Percentiles rank a stretch among this genome's conserved stretches.
Conservation (phyloP, 2,797 vertebrate species). For the Ficedula albicollis region DNA sequence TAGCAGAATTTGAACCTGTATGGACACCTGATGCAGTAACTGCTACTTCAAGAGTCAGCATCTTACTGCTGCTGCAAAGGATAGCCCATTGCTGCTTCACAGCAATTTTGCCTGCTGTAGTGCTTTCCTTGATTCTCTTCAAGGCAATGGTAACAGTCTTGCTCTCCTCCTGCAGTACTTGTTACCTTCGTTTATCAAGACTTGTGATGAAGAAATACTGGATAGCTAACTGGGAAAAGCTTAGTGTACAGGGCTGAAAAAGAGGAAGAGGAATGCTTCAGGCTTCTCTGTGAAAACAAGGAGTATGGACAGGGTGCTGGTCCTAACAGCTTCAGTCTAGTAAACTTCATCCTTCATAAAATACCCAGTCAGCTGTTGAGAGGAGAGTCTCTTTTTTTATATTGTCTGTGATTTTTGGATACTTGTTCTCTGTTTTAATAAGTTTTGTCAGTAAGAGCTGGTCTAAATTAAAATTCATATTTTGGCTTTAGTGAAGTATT, state of each 20-base stretch:
- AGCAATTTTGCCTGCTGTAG: neutral
- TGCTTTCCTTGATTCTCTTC: neutral
- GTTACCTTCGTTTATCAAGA: neutral
- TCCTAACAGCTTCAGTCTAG: neutral
- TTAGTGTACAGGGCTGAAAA: neutral
- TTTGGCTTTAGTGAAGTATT: neutral
- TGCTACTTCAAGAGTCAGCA: neutral
- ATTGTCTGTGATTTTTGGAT: neutral
- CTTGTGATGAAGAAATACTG: neutral
- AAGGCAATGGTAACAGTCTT: neutral
- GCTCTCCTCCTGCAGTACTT: neutral
- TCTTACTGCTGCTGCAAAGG: neutral
- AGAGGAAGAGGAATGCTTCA: neutral
- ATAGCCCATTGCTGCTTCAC: neutral
- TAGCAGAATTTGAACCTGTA: neutral
- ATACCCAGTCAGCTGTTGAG: neutral
- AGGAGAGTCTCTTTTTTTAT: neutral
- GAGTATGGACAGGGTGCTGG: neutral
- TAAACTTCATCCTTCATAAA: neutral
- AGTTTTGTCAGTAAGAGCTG: neutral
- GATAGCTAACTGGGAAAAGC: neutral
- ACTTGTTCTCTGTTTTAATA: neutral
- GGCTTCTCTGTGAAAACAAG: neutral
- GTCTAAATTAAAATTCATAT: neutral
- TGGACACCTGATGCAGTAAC: neutral